These are phyloP conservation scores for Mus caroli DNA, from an alignment of 2,797 vertebrate genomes.

Conservation along the genomic window DNA sequence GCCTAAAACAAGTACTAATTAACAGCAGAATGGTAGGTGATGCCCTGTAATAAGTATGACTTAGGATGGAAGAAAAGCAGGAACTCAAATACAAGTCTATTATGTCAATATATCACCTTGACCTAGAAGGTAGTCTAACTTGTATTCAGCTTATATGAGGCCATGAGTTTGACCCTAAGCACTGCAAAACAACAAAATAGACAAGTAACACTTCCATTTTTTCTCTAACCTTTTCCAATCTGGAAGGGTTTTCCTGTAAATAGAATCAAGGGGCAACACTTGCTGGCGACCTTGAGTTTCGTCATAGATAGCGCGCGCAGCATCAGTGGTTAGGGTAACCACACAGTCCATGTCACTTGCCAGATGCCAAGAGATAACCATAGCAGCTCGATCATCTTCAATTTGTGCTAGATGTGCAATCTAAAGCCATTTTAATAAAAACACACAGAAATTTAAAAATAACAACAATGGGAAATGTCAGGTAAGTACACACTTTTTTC, in stretches of 20 bases:
- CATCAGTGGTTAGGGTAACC: slow-evolving; percentile 92
- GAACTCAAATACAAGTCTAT: neutral
- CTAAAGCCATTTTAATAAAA: slow-evolving; percentile 87
- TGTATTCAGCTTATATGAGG: neutral
- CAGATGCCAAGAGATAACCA: slow-evolving; percentile 96
- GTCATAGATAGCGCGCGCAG: slow-evolving; percentile 91
- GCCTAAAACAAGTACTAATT: slow-evolving; percentile 17
- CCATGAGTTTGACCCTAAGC: neutral
- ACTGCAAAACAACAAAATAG: neutral
- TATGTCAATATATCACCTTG: neutral
- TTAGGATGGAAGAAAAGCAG: neutral
- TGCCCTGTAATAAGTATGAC: too few relatives aligned
- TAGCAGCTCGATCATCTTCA: slow-evolving; percentile 91
- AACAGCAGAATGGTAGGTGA: neutral
- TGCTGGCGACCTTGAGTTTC: slow-evolving; percentile 93
- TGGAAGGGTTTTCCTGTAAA: slow-evolving; percentile 88
- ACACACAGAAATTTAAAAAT: slow-evolving; percentile 48
- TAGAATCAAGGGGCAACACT: slow-evolving; percentile 94
- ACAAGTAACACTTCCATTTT: neutral
- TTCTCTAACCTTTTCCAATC: slow-evolving; percentile 91
- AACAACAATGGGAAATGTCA: slow-evolving; percentile 43
- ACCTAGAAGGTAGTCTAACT: neutral
- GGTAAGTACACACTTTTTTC: slow-evolving; percentile 2
- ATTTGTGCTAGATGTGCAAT: slow-evolving; percentile 94
- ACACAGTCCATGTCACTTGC: slow-evolving; percentile 96